These are phyloP conservation scores for Crotalus horridus DNA, from an alignment of 2,113 vertebrate genomes.

Conservation along the genomic window DNA sequence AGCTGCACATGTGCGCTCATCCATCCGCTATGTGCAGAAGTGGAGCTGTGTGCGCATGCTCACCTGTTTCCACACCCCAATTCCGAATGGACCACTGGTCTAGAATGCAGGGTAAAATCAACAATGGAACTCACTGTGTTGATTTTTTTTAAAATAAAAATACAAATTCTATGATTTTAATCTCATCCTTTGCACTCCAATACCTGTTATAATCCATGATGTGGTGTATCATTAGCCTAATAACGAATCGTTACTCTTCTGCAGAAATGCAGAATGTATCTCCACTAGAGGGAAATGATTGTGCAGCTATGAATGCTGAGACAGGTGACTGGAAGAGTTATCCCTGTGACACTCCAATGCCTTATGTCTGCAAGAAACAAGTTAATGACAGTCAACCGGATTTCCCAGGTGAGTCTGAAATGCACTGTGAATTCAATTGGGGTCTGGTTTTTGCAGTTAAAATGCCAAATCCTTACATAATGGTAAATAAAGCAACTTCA, in stretches of 20 bases:
- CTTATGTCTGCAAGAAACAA: slow-evolving; percentile 87
- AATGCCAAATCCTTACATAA: not conserved
- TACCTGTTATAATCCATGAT: not conserved
- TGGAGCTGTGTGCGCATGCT: not conserved
- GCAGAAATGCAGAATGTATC: slow-evolving; percentile 69
- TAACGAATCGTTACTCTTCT: not conserved
- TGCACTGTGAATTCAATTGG: not conserved
- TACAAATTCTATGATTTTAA: not conserved
- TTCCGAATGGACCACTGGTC: not conserved
- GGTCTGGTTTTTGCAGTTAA: not conserved
- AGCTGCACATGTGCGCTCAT: rapidly evolving
- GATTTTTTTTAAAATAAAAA: not conserved
- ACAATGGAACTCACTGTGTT: not conserved
- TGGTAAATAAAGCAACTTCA: not conserved
- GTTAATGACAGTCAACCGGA: slow-evolving; percentile 40
- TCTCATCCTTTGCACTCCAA: not conserved
- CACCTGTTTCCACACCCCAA: not conserved
- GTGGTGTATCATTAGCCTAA: slow-evolving; percentile 7
- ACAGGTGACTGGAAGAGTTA: slow-evolving; percentile 73
- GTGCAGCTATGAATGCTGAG: slow-evolving; percentile 74
- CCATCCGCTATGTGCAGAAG: not conserved
- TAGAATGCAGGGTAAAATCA: not conserved
- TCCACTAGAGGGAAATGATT: slow-evolving; percentile 72
- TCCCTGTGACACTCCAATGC: slow-evolving; percentile 75
- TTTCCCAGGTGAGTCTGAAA: slow-evolving; percentile 63